Percentiles rank a stretch among this genome's conserved stretches.
Conservation (phyloP, 2,113 vertebrate species). For the Amazona vittata region DNA sequence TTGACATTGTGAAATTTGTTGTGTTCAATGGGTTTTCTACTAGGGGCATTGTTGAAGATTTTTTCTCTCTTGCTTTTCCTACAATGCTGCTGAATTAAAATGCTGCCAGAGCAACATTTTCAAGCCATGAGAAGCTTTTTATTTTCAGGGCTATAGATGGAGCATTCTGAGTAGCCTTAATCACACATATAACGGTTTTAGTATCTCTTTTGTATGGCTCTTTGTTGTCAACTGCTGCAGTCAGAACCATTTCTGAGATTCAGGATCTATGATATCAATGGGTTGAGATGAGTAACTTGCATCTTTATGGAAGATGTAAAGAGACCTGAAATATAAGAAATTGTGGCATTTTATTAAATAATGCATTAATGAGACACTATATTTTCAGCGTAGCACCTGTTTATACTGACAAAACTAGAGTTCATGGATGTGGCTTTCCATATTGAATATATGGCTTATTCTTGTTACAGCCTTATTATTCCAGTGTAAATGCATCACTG, state of each 20-base stretch:
- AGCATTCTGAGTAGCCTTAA: conserved; percentile 18
- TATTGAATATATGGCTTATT: neutral
- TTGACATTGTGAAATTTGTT: neutral
- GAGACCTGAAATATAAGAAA: conserved; percentile 14
- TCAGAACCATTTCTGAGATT: neutral
- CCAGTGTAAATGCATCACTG: conserved; percentile 31
- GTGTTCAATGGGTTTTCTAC: conserved; percentile 29
- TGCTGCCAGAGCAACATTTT: neutral
- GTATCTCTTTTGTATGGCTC: neutral
- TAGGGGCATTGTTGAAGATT: neutral
- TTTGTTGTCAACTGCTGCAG: conserved; percentile 6
- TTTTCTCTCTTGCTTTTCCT: conserved; percentile 3
- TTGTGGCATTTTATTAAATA: conserved; percentile 26
- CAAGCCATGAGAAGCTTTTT: neutral
- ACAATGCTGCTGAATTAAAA: neutral
- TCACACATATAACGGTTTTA: conserved; percentile 1
- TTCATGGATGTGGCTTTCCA: neutral
- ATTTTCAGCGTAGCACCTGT: neutral
- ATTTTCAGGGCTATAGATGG: neutral
- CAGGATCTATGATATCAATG: neutral
- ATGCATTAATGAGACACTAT: conserved; percentile 38
- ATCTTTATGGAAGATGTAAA: conserved; percentile 13
- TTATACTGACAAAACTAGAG: neutral
- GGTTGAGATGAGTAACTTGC: neutral
- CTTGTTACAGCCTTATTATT: conserved; percentile 44